A percentile compares a stretch with the other conserved stretches of the same genome.
phyloP scores from a whole-genome alignment of 2,888 invertebrate genomes.

The Mythimna pallens region DNA sequence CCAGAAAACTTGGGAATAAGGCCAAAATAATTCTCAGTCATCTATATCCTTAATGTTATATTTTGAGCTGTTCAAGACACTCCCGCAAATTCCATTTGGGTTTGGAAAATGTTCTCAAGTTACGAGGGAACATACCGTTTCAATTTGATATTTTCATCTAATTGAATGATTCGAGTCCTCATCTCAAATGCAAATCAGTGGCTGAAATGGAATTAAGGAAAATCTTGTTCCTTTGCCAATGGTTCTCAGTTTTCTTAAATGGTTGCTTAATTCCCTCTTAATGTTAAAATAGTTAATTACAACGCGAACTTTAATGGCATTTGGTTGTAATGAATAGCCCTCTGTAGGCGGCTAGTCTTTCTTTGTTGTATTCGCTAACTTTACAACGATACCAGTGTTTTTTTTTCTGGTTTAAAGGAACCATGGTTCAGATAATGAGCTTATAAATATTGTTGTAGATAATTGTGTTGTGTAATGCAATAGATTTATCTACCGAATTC shows the following conservation, averaged over 20 bases:
- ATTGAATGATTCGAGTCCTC: constrained; percentile 12
- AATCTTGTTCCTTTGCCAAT: neutral
- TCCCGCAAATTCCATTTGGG: neutral
- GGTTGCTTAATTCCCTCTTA: neutral
- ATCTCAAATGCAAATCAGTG: constrained; percentile 28
- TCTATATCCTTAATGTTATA: constrained; percentile 18
- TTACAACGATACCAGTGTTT: neutral
- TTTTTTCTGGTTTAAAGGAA: constrained; percentile 8
- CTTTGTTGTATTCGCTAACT: neutral
- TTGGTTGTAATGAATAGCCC: neutral
- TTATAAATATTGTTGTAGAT: neutral
- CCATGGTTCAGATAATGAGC: neutral
- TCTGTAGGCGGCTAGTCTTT: neutral
- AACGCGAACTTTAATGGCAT: neutral
- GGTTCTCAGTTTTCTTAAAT: neutral
- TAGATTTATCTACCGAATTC: neutral
- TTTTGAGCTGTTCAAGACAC: constrained; percentile 32
- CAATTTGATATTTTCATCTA: constrained; percentile 33
- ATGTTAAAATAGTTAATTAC: neutral
- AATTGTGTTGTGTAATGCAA: neutral
- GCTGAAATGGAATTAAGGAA: constrained; percentile 31
- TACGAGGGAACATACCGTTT: constrained; percentile 14
- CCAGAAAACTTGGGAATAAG: constrained; percentile 44
- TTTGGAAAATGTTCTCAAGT: constrained; percentile 21
- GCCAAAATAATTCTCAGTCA: constrained; percentile 25